Evolutionary conservation across 2,888 invertebrate genomes (phyloP).

Genomic region (Trichacis sp.): DNA sequence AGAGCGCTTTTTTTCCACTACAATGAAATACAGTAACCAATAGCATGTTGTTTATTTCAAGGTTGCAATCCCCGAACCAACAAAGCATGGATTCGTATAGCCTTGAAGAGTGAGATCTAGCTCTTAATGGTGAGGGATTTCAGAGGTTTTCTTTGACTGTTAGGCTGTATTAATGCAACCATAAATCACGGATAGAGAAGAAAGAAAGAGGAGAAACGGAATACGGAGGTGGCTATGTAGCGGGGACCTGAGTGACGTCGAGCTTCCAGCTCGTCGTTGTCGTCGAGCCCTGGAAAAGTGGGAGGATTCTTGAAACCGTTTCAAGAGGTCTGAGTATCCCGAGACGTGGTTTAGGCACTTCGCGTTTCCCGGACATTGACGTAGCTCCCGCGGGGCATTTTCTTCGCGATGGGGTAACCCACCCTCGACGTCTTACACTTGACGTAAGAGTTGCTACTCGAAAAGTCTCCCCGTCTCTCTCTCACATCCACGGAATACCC

Average conservation of each 20-base stretch:
- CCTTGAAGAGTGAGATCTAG: slow-evolving; percentile 22
- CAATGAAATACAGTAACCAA: too few species aligned
- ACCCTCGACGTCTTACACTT: slow-evolving; percentile 48
- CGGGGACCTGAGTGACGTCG: slow-evolving; percentile 51
- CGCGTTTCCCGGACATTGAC: slow-evolving; percentile 61
- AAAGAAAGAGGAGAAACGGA: slow-evolving; percentile 30
- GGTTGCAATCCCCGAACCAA: too few species aligned
- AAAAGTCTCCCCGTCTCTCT: too few species aligned
- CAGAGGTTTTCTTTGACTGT: slow-evolving; percentile 35
- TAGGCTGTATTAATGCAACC: slow-evolving; percentile 53
- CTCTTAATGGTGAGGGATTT: slow-evolving; percentile 27
- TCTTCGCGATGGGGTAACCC: slow-evolving; percentile 56
- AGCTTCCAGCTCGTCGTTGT: slow-evolving; percentile 49
- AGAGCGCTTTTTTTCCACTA: too few species aligned
- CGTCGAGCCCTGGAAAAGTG: slow-evolving; percentile 35
- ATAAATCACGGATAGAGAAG: slow-evolving; percentile 55
- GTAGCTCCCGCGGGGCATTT: slow-evolving; percentile 66
- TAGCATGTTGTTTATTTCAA: too few species aligned
- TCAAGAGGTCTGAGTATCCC: slow-evolving; percentile 36
- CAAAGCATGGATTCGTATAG: background rate
- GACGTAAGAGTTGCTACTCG: slow-evolving; percentile 43
- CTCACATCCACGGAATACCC: too few species aligned
- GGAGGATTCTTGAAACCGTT: slow-evolving; percentile 49
- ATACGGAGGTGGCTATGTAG: slow-evolving; percentile 28
- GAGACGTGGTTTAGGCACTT: slow-evolving; percentile 23